Percentiles rank a stretch among this genome's conserved stretches.
These are phyloP conservation scores for Leptarthrus brevirostris DNA, from an alignment of 2,888 invertebrate species.

Conservation along the genomic window DNA sequence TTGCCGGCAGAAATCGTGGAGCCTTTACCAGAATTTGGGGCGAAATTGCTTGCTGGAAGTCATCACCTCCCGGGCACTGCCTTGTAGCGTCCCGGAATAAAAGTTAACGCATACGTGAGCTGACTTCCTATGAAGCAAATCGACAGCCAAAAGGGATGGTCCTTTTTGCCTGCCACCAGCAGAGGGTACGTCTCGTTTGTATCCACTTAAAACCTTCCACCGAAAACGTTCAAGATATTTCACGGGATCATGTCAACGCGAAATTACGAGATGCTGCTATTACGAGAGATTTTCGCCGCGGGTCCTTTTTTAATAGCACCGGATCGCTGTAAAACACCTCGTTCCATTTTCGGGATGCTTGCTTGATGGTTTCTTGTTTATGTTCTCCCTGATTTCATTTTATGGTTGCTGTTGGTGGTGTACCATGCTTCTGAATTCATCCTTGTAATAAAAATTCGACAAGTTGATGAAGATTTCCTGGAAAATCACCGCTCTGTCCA, in stretches of 20 bases:
- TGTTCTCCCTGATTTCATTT: not conserved
- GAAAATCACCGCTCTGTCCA: too few relatives aligned
- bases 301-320: slow-evolving; percentile 42
- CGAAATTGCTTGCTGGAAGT: too few relatives aligned
- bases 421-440: too few relatives aligned
- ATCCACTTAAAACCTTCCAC: slow-evolving; percentile 34
- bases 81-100: slow-evolving; percentile 36
- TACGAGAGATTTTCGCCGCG: slow-evolving; percentile 24
- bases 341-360: slow-evolving; percentile 33
- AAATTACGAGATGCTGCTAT: slow-evolving; percentile 38
- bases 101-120: slow-evolving; percentile 45
- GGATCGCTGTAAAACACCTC: slow-evolving; percentile 53
- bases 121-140: slow-evolving; percentile 27
- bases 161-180: too few relatives aligned
- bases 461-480: too few relatives aligned
- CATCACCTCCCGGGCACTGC: too few relatives aligned
- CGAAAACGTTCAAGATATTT: slow-evolving; percentile 29
- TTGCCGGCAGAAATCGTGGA: not conserved
- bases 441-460: too few relatives aligned
- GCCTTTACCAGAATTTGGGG: too few relatives aligned
- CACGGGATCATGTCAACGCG: slow-evolving; percentile 30
- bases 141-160: not conserved
- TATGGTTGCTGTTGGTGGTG: too few relatives aligned
- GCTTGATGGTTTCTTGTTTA: slow-evolving; percentile 38
- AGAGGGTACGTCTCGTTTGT: slow-evolving; percentile 25